Evolutionary conservation across 2,113 vertebrate genomes (phyloP).

Genomic region (Oreocharis arfaki): DNA sequence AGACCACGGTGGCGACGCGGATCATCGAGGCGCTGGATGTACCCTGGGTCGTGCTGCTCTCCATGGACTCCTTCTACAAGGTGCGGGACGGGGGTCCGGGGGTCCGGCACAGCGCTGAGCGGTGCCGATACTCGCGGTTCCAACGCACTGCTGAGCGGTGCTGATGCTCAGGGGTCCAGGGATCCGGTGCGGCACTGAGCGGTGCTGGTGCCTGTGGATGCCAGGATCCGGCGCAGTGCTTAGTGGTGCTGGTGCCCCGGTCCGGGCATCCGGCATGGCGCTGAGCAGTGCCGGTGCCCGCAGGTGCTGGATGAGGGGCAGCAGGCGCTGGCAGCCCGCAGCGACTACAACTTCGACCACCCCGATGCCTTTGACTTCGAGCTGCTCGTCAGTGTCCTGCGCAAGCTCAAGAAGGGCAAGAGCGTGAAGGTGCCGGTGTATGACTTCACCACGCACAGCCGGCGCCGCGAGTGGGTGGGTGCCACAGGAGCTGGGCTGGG

Average conservation of each 20-base stretch:
- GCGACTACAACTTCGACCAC: constrained; percentile 91
- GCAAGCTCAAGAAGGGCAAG: constrained; percentile 90
- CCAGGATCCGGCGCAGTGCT: rapidly evolving
- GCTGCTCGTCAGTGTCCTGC: constrained; percentile 80
- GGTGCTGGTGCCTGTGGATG: rapidly evolving
- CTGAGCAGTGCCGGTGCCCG: background rate
- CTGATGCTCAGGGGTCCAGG: background rate
- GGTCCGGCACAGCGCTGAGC: background rate
- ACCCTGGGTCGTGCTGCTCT: constrained; percentile 89
- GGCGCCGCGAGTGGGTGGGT: constrained; percentile 86
- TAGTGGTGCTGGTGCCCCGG: background rate
- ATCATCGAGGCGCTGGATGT: constrained; percentile 90
- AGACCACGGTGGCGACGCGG: constrained; percentile 88
- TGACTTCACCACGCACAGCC: constrained; percentile 84
- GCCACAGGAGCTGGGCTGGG: rapidly evolving
- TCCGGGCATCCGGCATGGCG: rapidly evolving
- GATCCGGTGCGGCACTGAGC: background rate
- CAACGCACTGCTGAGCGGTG: rapidly evolving
- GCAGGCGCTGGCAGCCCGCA: constrained; percentile 80
- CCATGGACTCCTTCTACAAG: constrained; percentile 93
- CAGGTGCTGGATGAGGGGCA: constrained; percentile 85
- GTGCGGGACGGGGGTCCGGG: constrained; percentile 1
- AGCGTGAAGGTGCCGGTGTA: constrained; percentile 89
- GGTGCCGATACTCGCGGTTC: background rate
- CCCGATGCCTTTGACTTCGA: constrained; percentile 91